Evolutionary conservation across 2,888 invertebrate genomes (phyloP).

Genomic region (Hermaeophaga mercurialis): DNA sequence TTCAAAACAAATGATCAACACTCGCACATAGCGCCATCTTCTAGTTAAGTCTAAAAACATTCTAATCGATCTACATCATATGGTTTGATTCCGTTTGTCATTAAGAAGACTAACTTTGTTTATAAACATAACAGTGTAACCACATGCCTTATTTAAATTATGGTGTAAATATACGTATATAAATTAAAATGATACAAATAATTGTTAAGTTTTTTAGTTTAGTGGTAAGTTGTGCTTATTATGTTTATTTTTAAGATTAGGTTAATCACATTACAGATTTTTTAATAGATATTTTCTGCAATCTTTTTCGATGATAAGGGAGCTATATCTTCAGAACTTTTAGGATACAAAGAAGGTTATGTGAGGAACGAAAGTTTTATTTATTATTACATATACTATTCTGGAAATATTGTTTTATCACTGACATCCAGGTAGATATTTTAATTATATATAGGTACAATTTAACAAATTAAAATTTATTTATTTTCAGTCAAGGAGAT

Average conservation of each 20-base stretch:
- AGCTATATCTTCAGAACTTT: constrained; percentile 18
- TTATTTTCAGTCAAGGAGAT: constrained; percentile 36
- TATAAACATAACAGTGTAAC: too few relatives aligned
- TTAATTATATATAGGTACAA: background rate
- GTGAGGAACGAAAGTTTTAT: constrained; percentile 31
- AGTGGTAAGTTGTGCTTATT: constrained; percentile 1
- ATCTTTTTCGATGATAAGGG: constrained; percentile 4
- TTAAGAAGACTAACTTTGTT: too few relatives aligned
- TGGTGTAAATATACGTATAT: background rate
- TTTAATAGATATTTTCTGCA: constrained; percentile 17
- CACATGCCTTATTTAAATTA: background rate
- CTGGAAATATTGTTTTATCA: constrained; percentile 26
- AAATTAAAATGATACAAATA: constrained; percentile 12
- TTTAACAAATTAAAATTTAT: background rate
- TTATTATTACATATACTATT: constrained; percentile 30
- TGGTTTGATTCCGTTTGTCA: too few relatives aligned
- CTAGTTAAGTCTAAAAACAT: too few relatives aligned
- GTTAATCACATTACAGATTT: too few relatives aligned
- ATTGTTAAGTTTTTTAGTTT: constrained; percentile 11
- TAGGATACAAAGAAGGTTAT: constrained; percentile 27
- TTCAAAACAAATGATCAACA: too few relatives aligned
- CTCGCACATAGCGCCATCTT: too few relatives aligned
- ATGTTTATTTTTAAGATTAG: background rate
- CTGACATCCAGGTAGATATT: constrained; percentile 8
- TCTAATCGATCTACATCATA: too few relatives aligned